phyloP scores from a whole-genome alignment of 2,797 vertebrate species.

The Diplodus puntazzo region DNA sequence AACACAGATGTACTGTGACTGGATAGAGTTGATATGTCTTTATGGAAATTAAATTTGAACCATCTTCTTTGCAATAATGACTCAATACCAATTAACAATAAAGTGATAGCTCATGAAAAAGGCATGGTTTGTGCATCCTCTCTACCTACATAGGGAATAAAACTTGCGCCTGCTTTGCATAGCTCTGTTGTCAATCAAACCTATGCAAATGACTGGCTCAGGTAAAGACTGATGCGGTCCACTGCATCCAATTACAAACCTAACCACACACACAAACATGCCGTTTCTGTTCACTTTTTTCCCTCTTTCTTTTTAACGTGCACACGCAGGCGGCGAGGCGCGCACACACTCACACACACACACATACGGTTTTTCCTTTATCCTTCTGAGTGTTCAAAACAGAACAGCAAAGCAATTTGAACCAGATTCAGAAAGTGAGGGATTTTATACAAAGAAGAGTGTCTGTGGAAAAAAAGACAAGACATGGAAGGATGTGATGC shows the following conservation, averaged over 20 bases:
- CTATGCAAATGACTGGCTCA: constrained; percentile 75
- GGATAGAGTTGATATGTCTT: constrained; percentile 23
- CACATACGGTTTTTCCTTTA: constrained; percentile 18
- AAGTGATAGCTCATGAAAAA: constrained; percentile 55
- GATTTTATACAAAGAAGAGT: constrained; percentile 34
- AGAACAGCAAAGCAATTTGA: constrained; percentile 37
- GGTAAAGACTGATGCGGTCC: constrained; percentile 77
- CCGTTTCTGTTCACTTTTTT: constrained; percentile 42
- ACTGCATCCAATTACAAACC: constrained; percentile 82
- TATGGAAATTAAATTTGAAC: constrained; percentile 39
- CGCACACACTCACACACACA: not conserved
- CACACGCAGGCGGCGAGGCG: not conserved
- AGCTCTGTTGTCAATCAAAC: constrained; percentile 77
- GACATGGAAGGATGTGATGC: constrained; percentile 18
- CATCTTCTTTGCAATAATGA: constrained; percentile 56
- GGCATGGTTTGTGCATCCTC: constrained; percentile 25
- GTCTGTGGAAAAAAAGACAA: constrained; percentile 19
- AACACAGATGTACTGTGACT: not conserved
- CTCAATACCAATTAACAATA: constrained; percentile 55
- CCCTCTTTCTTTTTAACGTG: constrained; percentile 16
- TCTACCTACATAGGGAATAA: constrained; percentile 47
- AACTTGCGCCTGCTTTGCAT: constrained; percentile 64
- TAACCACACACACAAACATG: constrained; percentile 69
- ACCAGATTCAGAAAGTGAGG: constrained; percentile 26
- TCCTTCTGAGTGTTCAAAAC: constrained; percentile 33